A percentile compares a stretch with the other conserved stretches of the same genome.
These are phyloP conservation scores for Mythimna impura DNA, from an alignment of 2,888 invertebrate genomes.

Conservation along the genomic window DNA sequence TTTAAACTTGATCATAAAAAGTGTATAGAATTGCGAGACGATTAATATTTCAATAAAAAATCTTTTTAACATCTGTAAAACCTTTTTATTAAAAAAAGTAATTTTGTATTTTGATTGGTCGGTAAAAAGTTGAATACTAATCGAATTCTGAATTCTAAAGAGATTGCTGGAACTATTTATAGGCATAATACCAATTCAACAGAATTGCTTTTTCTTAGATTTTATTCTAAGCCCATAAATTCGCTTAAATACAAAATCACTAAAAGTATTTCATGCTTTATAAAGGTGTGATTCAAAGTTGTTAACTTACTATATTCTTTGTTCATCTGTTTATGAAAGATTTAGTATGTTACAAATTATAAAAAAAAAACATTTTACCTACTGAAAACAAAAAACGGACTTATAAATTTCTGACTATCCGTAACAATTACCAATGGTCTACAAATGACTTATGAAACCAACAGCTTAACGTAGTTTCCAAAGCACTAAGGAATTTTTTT, in stretches of 20 bases:
- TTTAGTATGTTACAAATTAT: neutral
- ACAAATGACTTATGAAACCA: no score
- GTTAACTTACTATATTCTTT: neutral
- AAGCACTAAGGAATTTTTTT: no score
- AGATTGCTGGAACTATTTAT: constrained; percentile 7
- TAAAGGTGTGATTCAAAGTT: neutral
- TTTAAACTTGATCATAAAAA: constrained; percentile 41
- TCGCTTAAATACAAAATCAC: constrained; percentile 1
- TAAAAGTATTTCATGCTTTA: neutral
- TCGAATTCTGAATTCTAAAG: constrained; percentile 12
- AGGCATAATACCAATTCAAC: neutral
- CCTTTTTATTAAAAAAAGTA: constrained; percentile 44
- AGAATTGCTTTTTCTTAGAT: constrained; percentile 11
- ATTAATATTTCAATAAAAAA: constrained; percentile 45
- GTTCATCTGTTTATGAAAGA: neutral
- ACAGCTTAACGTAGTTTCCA: no score
- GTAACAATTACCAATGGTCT: no score
- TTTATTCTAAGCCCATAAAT: constrained; percentile 3
- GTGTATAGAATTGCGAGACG: constrained; percentile 15
- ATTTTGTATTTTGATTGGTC: constrained; percentile 35
- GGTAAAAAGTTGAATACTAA: constrained; percentile 22
- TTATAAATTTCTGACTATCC: no score
- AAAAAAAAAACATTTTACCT: neutral
- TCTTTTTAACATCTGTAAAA: constrained; percentile 11
- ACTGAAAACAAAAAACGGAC: no score